Evolutionary conservation across 1,140 invertebrate genomes (phyloP), one percentile per base, ranked within the genome.

Genomic region (Teleopsis dalmanni): DNA sequence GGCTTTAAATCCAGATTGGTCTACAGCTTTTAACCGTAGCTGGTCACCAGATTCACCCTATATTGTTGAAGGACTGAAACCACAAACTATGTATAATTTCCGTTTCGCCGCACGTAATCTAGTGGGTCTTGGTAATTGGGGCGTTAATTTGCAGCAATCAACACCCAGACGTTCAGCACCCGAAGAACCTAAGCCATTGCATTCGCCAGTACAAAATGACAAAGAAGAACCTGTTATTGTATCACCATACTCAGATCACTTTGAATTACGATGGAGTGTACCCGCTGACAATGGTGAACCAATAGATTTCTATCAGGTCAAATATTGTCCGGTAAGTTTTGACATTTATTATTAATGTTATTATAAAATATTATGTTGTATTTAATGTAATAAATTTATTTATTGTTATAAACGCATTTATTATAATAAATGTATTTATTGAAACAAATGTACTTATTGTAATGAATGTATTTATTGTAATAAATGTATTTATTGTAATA

Each of bases 271-370:
- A 57, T 95, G 91, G 90, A 80, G 78, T 47, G 80, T 84, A 27
- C 88, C 90, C 0, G 79, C 81, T 11, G 84, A 94, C 62, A 95
- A 95, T 71, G 91, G 91, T 3, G 86, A 90, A 72, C 82, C 81
- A 3, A 93, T 95, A 58, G 83, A 91, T 57, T 74, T 75, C 60
- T 95, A 92, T 72, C 75, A 83, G 65, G 79, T 95, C 40, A 82
- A 76, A 58, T 89, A 83, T 63, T 91, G 88, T 65, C 77, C 79
- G 56, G 87, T 89, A 76, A 81, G 80, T 78, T 3, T 11, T 5
- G 19, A 50, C 25, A 46, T 19, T 11, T 38, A 8, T 29, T 29
- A 29, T 8, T 13, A 8, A 13, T 8, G 13, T 8, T 8, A 8
- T 29, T n/a, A n/a, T n/a, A n/a, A n/a, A n/a, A n/a, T n/a, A n/a